A percentile compares a stretch with the other conserved stretches of the same genome.
Conservation (phyloP, 2,113 vertebrate genomes). For the Ophiodon elongatus region DNA sequence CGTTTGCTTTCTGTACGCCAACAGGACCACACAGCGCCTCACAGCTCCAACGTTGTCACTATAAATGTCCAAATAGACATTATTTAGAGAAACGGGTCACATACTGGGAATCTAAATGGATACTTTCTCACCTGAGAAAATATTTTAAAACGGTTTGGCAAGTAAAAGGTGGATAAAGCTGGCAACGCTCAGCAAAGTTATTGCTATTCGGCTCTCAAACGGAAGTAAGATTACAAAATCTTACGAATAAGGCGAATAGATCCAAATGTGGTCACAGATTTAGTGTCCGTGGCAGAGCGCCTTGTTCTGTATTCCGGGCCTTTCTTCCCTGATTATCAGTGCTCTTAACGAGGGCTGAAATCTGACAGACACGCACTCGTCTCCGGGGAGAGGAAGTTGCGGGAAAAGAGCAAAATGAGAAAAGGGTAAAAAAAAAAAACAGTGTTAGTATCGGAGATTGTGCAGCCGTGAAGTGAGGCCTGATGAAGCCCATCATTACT, state of each 20-base stretch:
- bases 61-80: too few species aligned
- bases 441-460: background rate
- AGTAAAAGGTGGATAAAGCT: background rate
- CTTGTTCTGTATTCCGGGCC: conserved; percentile 34
- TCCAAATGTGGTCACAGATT: background rate
- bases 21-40: too few species aligned
- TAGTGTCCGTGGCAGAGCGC: background rate
- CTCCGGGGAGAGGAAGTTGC: conserved; percentile 12
- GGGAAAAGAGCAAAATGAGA: background rate
- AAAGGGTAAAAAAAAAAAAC: background rate
- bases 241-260: background rate
- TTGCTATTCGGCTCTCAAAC: too few species aligned
- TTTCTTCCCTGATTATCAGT: conserved; percentile 23
- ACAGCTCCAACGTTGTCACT: too few species aligned
- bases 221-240: too few species aligned
- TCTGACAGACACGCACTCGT: conserved; percentile 20
- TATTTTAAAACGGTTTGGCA: too few species aligned
- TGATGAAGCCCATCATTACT: conserved; percentile 53
- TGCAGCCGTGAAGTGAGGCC: conserved; percentile 13
- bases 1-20: too few species aligned
- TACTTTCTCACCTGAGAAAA: too few species aligned
- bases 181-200: too few species aligned
- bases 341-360: conserved; percentile 16
- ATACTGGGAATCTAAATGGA: too few species aligned
- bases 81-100: too few species aligned